Evolutionary conservation across 1,140 invertebrate genomes (phyloP), one percentile per base, ranked within the genome.

Genomic region (Ostrea edulis): DNA sequence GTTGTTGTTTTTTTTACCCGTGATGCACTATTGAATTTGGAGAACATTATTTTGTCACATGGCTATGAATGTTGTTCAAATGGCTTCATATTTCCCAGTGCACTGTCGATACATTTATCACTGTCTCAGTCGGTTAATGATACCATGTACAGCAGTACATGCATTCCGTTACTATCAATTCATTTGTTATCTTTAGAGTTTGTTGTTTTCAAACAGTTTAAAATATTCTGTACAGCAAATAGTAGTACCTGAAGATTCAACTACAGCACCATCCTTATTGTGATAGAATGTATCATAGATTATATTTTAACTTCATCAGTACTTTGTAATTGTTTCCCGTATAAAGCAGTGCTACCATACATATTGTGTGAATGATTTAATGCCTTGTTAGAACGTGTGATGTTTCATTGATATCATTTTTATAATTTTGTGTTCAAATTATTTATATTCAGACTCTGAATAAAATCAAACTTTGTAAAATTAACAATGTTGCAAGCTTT

Each of bases 391-490:
- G 8, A 25, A 14, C 14, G 22, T 29, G 55, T 77, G 25, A 12
- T 11, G 9, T 77, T 25, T 77, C 68, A 77, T 35, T 29, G 68
- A 77, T 77, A 29, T 77, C 68, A 77, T 77, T 77, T 77, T 77
- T 77, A 77, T 77, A 77, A 77, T 77, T 77, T 77, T 77, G 68
- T 77, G 68, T 77, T 77, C 22, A 77, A 35, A 29, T 12, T 77
- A 77, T 77, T 77, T 77, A 77, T 77, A 77, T 77, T 77, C 68
- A 77, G 68, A 77, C 68, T 77, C 68, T 77, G 68, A 77, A 77
- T 77, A 77, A 77, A 77, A 35, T 77, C 68, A 77, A 77, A 77
- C 68, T 77, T 77, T 29, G 25, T 77, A 77, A 77, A 62, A 77
- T 14, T 77, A 29, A 77, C 68, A 29, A 77, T 35, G 68, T 35